Evolutionary conservation across 2,113 vertebrate species (phyloP), one percentile per base, ranked within the genome.

Genomic region (Aspidoscelis tigris): DNA sequence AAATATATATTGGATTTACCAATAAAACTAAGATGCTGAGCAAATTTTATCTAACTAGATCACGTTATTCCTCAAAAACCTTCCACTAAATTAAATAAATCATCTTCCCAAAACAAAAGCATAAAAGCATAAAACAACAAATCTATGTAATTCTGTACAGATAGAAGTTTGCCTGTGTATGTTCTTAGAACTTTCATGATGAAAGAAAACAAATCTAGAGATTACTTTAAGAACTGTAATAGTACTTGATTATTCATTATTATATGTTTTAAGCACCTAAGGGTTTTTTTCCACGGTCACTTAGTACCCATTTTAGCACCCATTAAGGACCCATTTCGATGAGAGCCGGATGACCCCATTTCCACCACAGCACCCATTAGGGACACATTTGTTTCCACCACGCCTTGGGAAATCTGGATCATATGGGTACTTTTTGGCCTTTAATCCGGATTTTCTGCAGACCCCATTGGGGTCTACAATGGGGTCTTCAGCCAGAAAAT

Each of bases 1-100:
- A 93, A 83, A 95, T 61, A 94, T 89, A 90, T 83, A 94, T 74
- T 93, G 90, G 86, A 91, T 93, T 93, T 93, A 92, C 93, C 90
- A 92, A 93, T 87, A 93, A 92, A 92, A 93, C 88, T 90, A 89
- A 82, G 80, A 87, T 70, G 90, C 1, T 87, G 89, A 92, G 90
- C 93, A 90, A 88, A 92, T 93, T 95, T 93, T 90, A 93, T 86
- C 80, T 87, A 91, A 94, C 87, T 92, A 83, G 85, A 93, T 89
- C 87, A 75, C 85, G 88, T 78, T 85, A 88, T 92, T 92, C 90
- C 91, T 92, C 89, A 94, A 88, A 91, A 92, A 94, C 89, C 89
- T 91, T 87, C 85, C 84, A 88, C 88, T 94, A 93, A 94, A 89
- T 91, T 94, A 82, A 94, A 90, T 92, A 93, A 88, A 92, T 87